Conservation (phyloP, 2,888 invertebrate genomes). For the Caenorhabditis angaria region DNA sequence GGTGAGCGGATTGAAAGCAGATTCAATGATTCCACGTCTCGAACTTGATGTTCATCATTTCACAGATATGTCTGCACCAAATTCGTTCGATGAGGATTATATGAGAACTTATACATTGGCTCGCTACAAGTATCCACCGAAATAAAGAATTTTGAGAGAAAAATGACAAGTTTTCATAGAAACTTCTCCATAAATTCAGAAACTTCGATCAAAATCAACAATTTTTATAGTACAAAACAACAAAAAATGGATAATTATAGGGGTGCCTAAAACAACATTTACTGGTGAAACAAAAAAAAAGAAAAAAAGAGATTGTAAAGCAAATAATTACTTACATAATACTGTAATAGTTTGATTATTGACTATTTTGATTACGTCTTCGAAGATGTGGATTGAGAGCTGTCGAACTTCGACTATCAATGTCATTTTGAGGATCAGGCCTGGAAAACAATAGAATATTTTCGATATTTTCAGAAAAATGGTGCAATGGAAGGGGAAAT, state of each 20-base stretch:
- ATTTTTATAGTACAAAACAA: not conserved
- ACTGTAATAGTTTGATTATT: slow-evolving; percentile 2
- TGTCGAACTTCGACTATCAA: slow-evolving; percentile 24
- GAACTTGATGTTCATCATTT: slow-evolving; percentile 40
- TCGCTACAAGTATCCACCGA: slow-evolving; percentile 5
- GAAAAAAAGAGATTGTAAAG: too few relatives aligned
- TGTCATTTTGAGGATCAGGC: slow-evolving; percentile 4
- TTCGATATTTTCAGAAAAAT: too few relatives aligned
- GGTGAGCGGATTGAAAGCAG: not conserved
- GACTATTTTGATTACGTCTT: slow-evolving; percentile 11
- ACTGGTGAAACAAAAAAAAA: not conserved
- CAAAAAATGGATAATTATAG: not conserved
- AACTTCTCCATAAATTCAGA: not conserved
- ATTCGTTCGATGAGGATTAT: slow-evolving; percentile 51
- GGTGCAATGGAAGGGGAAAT: not conserved
- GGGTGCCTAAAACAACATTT: not conserved
- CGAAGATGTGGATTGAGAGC: slow-evolving; percentile 33
- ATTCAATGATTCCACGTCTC: slow-evolving; percentile 26
- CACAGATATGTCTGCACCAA: slow-evolving; percentile 43
- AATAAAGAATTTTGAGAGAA: too few relatives aligned
- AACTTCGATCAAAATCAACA: not conserved
- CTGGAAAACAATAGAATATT: too few relatives aligned
- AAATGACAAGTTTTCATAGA: slow-evolving; percentile 1
- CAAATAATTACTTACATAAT: slow-evolving; percentile 1
- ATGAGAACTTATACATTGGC: slow-evolving; percentile 35